Conservation (phyloP, 2,888 invertebrate genomes). For the Ditula angustiorana region DNA sequence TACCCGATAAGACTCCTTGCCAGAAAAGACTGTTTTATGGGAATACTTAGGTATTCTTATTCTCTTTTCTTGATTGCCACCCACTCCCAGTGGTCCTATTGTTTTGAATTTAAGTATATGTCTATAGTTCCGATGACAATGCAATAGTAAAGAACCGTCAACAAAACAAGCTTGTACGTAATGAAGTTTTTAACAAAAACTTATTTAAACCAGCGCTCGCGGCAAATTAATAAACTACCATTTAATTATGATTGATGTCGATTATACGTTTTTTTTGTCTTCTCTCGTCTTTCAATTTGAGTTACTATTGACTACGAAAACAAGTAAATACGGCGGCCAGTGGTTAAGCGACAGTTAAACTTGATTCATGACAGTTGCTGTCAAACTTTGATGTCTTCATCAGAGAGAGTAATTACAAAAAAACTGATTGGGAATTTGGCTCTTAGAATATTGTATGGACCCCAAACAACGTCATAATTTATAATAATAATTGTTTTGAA, state of each 20-base stretch:
- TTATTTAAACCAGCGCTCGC: slow-evolving; percentile 39
- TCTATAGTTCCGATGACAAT: too few relatives aligned
- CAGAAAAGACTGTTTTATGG: too few relatives aligned
- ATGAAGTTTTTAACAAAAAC: too few relatives aligned
- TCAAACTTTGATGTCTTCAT: slow-evolving; percentile 48
- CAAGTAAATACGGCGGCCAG: slow-evolving; percentile 31
- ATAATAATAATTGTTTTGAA: neutral
- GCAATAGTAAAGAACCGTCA: too few relatives aligned
- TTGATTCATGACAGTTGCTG: slow-evolving; percentile 50
- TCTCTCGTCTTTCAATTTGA: slow-evolving; percentile 41
- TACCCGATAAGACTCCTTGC: too few relatives aligned
- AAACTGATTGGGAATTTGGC: slow-evolving; percentile 9
- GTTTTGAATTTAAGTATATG: too few relatives aligned
- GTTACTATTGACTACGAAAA: slow-evolving; percentile 43
- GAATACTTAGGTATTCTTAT: too few relatives aligned
- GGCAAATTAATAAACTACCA: slow-evolving; percentile 43
- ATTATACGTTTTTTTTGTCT: slow-evolving; percentile 49
- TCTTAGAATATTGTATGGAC: slow-evolving; percentile 2
- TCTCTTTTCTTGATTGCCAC: too few relatives aligned
- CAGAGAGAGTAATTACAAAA: slow-evolving; percentile 41
- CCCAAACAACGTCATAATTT: slow-evolving; percentile 1
- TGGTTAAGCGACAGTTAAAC: slow-evolving; percentile 47
- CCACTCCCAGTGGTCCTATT: too few relatives aligned
- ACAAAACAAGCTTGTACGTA: too few relatives aligned
- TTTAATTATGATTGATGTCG: slow-evolving; percentile 58